These are phyloP conservation scores for Illadopsis cleaveri DNA, from an alignment of 2,113 vertebrate species.

Conservation along the genomic window DNA sequence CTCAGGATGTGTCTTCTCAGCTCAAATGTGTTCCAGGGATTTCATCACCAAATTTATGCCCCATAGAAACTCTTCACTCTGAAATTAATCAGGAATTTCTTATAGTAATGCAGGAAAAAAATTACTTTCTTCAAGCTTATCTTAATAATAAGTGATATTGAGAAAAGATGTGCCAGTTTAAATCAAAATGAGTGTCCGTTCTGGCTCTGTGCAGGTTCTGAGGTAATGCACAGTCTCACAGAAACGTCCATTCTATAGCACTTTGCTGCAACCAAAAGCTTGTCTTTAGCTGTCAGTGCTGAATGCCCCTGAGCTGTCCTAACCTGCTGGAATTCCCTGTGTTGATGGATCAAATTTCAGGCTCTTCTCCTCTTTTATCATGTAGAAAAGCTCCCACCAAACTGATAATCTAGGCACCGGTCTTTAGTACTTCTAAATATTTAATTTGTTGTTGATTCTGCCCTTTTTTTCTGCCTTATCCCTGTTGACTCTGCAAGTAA, in stretches of 20 bases:
- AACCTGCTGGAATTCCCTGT: neutral
- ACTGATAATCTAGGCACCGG: neutral
- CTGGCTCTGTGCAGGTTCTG: neutral
- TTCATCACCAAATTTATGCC: neutral
- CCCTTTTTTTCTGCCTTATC: neutral
- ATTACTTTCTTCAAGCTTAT: neutral
- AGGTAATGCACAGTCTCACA: neutral
- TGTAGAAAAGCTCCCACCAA: neutral
- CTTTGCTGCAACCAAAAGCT: neutral
- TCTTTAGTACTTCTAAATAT: neutral
- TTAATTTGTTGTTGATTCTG: slow-evolving; percentile 10
- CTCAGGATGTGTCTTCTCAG: neutral
- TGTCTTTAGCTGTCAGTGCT: neutral
- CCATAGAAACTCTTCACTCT: neutral
- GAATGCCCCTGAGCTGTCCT: neutral
- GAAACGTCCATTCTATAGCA: neutral
- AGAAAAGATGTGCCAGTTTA: neutral
- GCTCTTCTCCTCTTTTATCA: neutral
- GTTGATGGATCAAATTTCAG: neutral
- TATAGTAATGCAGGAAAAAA: neutral
- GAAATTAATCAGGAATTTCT: neutral
- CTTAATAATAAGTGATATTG: neutral
- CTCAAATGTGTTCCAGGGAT: neutral
- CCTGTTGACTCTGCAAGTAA: neutral
- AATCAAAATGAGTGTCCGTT: neutral